Percentiles rank a stretch among this genome's conserved stretches.
Evolutionary conservation across 2,888 invertebrate genomes (phyloP).

Genomic region (Empis livida): DNA sequence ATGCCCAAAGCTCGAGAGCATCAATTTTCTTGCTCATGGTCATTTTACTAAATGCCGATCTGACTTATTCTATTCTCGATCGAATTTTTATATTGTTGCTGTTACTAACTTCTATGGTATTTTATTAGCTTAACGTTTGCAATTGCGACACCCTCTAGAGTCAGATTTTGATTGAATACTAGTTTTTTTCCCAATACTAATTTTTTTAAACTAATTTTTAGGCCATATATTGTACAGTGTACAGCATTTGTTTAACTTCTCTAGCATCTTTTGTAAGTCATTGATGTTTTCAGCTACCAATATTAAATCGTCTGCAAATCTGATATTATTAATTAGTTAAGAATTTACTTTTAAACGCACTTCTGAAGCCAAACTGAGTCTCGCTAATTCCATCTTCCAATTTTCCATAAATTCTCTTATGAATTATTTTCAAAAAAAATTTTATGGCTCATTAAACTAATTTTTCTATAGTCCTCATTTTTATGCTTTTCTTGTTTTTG

Average conservation of each 20-base stretch:
- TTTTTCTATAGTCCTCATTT: no score
- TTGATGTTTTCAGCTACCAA: background rate
- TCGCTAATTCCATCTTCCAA: background rate
- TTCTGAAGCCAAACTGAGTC: background rate
- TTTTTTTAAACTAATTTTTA: background rate
- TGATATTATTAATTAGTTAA: background rate
- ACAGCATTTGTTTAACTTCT: background rate
- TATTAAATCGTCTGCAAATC: background rate
- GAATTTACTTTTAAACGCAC: background rate
- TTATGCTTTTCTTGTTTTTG: no score
- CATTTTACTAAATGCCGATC: background rate
- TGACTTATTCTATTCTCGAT: background rate
- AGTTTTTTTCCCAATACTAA: background rate
- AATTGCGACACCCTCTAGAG: background rate
- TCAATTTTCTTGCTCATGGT: background rate
- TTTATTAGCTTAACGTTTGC: background rate
- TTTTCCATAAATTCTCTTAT: background rate
- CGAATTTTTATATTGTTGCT: background rate
- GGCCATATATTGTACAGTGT: background rate
- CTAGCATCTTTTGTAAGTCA: background rate
- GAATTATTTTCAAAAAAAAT: no score
- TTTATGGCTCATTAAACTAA: no score
- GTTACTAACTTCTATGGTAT: background rate
- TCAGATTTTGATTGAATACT: background rate
- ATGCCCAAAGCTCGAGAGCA: background rate